Base-by-base conservation (phyloP, 2,113 vertebrate species). In the Siniperca chuatsi region DNA sequence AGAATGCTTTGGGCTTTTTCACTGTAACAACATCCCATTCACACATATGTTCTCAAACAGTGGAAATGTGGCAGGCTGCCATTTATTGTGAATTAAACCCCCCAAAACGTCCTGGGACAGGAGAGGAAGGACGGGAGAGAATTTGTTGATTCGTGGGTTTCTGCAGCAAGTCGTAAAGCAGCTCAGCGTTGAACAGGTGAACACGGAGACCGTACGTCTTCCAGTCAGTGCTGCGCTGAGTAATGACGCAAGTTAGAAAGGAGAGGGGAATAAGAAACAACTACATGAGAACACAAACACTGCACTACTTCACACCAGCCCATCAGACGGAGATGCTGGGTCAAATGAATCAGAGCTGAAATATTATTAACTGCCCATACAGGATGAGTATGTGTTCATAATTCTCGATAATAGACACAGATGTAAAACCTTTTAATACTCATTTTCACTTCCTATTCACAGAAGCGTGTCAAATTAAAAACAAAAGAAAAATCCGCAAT, bases 181-280 rank as follows among this genome's bases (percentile, higher is more conserved):
- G 73, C 73, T 70, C 58, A 33, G 57, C 23, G 69, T 65, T 50
- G 71, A 89, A 83, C 80, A 9, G 80, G 80, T 83, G 76, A 77
- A 73, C 11, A 48, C 29, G 21, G 68, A 61, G 74, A 48, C 44
- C 2, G 48, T 37, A 11, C 20, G 55, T 81, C 81, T 48, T 81
- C 81, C 72, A 75, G 71, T 62, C 57, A 4, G 70, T 1, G 71
- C 75, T 0, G 58, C 20, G 13, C 52, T 81, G 84, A 81, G 50
- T 81, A 69, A 89, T 74, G 68, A 74, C 10, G 0, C 78, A 21
- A 42, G 65, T 77, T 73, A 86, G 60, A 37, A 20, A 16, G 66
- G 52, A 25, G 66, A 69, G 21, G n/a, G 1, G 23, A 37, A 20
- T 4, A n/a, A 16, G 23, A 37, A 20, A 8, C 16, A 16, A 37